Evolutionary conservation across 2,113 vertebrate species (phyloP), one percentile per base, ranked within the genome.

Genomic region (Mustelus asterias): DNA sequence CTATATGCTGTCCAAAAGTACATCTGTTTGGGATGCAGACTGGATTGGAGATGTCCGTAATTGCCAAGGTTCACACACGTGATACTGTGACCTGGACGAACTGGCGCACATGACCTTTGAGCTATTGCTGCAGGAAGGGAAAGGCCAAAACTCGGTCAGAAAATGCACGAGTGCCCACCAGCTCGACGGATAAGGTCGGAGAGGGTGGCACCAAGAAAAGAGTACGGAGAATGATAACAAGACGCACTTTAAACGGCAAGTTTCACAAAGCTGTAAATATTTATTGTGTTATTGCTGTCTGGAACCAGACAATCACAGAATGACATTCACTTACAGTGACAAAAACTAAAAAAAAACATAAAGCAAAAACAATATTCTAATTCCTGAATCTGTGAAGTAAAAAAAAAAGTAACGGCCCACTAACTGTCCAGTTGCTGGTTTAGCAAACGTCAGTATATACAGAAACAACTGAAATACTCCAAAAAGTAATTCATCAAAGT

Each of bases 251-350:
- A 70, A 95, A 44, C 24, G 14, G 11, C 44, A 29, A 76, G 44
- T 70, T 26, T 95, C 94, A 93, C 89, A 72, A 95, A 95, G 94
- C 69, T 54, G 94, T 93, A 95, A 95, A 95, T 95, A 95, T 95
- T 95, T 95, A 95, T 95, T 95, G 69, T 72, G 69, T 95, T 95
- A 95, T 95, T 95, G 94, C 94, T 72, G 67, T 95, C 69, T 95
- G 67, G 48, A 76, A 95, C 41, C 41, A 69, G 67, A 72, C 94
- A 72, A 76, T 95, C 69, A 54, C 69, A 76, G 69, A 33, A 72
- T 54, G 94, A 95, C 94, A 72, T 95, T 70, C 65, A 95, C 37
- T 26, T 72, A 95, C 69, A 95, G 94, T 72, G 69, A 95, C 67
- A 54, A 24, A 48, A 72, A 72, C 69, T 72, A 29, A 95, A 95